Conservation (phyloP, 2,797 vertebrate species). For the Danionella dracula region DNA sequence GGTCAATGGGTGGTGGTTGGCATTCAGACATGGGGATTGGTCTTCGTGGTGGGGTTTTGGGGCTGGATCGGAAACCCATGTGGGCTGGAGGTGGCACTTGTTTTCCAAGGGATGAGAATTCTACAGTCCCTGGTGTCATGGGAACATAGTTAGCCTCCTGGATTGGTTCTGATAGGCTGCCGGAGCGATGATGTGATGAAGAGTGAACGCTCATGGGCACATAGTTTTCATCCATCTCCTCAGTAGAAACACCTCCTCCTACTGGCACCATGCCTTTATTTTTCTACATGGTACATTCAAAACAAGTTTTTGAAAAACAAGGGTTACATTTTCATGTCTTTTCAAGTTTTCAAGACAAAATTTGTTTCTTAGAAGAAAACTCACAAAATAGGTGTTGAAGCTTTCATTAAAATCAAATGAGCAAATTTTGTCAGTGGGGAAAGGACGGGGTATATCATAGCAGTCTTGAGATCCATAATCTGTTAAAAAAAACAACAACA, state of each 20-base stretch:
- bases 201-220: constrained; percentile 98
- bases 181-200: constrained; percentile 87
- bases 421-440: constrained; percentile 88
- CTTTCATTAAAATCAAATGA: constrained; percentile 87
- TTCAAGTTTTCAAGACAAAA: not conserved
- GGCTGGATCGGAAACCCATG: constrained; percentile 96
- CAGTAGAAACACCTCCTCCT: constrained; percentile 82
- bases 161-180: constrained; percentile 84
- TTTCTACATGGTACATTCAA: constrained; percentile 68
- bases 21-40: constrained; percentile 82
- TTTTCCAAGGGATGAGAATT: constrained; percentile 94
- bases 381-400: constrained; percentile 95
- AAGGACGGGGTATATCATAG: constrained; percentile 94
- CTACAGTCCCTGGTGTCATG: constrained; percentile 94
- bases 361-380: constrained; percentile 54
- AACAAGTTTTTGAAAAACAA: not conserved
- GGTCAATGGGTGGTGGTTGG: constrained; percentile 92
- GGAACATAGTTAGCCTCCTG: constrained; percentile 96
- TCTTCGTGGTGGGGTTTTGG: constrained; percentile 91
- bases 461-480: constrained; percentile 96
- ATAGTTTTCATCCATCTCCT: constrained; percentile 97
- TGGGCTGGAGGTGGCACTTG: constrained; percentile 97
- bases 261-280: constrained; percentile 90
- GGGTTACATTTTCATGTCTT: no score
- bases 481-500: constrained; percentile 61